Conservation (phyloP, 2,888 invertebrate species). For the Germaria angustata region DNA sequence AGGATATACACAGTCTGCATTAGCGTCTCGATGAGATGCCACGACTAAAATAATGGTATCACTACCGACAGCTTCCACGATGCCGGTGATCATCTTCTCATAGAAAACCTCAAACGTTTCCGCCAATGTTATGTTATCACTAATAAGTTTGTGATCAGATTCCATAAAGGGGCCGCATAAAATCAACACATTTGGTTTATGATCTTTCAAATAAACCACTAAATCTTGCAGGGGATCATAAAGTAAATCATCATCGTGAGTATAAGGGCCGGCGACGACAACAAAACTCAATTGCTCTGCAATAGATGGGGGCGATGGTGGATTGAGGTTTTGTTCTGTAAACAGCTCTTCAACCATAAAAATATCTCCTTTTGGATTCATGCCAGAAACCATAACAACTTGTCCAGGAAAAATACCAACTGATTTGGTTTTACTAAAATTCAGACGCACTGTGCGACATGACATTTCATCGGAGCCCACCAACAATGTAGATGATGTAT, state of each 20-base stretch:
- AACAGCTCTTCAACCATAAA: constrained; percentile 86
- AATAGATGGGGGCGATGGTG: constrained; percentile 79
- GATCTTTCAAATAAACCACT: constrained; percentile 83
- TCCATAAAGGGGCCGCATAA: constrained; percentile 93
- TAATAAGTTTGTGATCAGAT: constrained; percentile 84
- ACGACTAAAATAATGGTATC: constrained; percentile 87
- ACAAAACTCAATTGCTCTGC: constrained; percentile 84
- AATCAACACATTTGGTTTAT: constrained; percentile 89
- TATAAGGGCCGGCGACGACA: constrained; percentile 91
- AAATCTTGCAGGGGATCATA: constrained; percentile 92
- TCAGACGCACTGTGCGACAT: constrained; percentile 81
- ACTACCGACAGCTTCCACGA: constrained; percentile 85
- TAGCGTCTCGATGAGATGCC: constrained; percentile 88
- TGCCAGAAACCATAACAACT: constrained; percentile 85
- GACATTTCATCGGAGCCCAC: constrained; percentile 84
- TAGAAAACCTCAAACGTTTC: constrained; percentile 88
- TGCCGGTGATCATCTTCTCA: constrained; percentile 84
- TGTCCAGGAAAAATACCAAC: constrained; percentile 79
- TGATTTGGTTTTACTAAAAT: constrained; percentile 80
- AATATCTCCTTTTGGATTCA: constrained; percentile 85
- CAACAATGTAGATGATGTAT: constrained; percentile 85
- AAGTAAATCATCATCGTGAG: constrained; percentile 86
- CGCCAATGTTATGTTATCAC: constrained; percentile 82
- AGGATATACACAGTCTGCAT: constrained; percentile 90
- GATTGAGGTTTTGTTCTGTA: constrained; percentile 81